A percentile compares a stretch with the other conserved stretches of the same genome.
These are phyloP conservation scores for Drosophila leonis DNA, from an alignment of 2,888 invertebrate species.

Conservation along the genomic window DNA sequence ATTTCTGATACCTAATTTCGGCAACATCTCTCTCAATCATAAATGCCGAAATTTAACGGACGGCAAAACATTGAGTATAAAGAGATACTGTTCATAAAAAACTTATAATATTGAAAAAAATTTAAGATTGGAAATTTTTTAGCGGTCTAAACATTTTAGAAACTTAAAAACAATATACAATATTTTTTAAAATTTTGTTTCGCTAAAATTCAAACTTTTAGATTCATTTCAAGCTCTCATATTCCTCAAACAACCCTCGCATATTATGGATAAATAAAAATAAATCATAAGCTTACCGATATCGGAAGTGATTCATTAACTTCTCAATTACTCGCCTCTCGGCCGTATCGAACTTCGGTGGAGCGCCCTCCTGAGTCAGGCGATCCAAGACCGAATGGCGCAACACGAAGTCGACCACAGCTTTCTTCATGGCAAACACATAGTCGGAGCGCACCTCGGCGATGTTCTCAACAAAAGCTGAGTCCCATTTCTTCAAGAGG, in stretches of 20 bases:
- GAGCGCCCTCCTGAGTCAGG: slow-evolving; percentile 62
- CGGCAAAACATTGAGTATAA: too few species aligned
- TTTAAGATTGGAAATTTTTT: too few species aligned
- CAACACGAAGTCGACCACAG: slow-evolving; percentile 96
- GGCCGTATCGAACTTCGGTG: slow-evolving; percentile 51
- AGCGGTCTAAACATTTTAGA: too few species aligned
- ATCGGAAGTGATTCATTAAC: slow-evolving; percentile 90
- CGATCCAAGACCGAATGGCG: slow-evolving; percentile 88
- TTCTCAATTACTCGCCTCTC: slow-evolving; percentile 87
- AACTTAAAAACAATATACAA: too few species aligned
- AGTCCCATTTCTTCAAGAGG: slow-evolving; percentile 88
- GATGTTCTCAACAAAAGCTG: slow-evolving; percentile 88
- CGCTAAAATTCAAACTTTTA: neutral
- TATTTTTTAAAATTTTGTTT: neutral
- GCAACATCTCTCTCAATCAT: too few species aligned
- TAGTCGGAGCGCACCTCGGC: slow-evolving; percentile 94
- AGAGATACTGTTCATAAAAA: too few species aligned
- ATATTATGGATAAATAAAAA: neutral
- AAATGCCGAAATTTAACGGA: too few species aligned
- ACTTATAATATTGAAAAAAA: too few species aligned
- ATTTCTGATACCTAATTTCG: too few species aligned
- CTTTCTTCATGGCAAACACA: slow-evolving; percentile 94
- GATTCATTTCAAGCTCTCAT: neutral
- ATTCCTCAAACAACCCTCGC: neutral
- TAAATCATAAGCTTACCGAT: slow-evolving; percentile 81